Evolutionary conservation across 2,888 invertebrate species (phyloP).

Genomic region (Apantesis nais): DNA sequence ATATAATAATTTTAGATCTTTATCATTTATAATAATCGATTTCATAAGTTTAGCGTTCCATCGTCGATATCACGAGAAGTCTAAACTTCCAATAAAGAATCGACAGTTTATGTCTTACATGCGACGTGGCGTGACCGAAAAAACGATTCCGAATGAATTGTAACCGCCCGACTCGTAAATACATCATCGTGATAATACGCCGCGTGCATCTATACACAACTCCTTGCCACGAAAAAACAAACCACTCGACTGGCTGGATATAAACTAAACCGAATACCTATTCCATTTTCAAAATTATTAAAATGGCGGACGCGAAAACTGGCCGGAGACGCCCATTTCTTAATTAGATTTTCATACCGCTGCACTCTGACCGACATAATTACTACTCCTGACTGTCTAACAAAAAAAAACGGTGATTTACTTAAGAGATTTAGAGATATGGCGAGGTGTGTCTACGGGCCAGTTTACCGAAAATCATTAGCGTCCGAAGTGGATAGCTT

Average conservation of each 20-base stretch:
- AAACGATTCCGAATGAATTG: slow-evolving; percentile 79
- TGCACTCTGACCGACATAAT: slow-evolving; percentile 86
- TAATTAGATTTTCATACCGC: slow-evolving; percentile 83
- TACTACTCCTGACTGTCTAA: slow-evolving; percentile 81
- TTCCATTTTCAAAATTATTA: slow-evolving; percentile 62
- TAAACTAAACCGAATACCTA: slow-evolving; percentile 46
- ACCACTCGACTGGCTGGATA: slow-evolving; percentile 37
- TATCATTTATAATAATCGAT: slow-evolving; percentile 66
- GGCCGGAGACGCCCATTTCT: slow-evolving; percentile 74
- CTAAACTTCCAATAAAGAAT: slow-evolving; percentile 77
- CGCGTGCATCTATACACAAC: slow-evolving; percentile 65
- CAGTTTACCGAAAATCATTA: slow-evolving; percentile 86
- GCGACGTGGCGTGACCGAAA: slow-evolving; percentile 85
- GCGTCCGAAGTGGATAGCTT: slow-evolving; percentile 78
- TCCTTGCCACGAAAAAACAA: slow-evolving; percentile 56
- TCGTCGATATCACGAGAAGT: slow-evolving; percentile 66
- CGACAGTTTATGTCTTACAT: slow-evolving; percentile 77
- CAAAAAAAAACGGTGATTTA: slow-evolving; percentile 82
- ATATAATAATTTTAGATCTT: slow-evolving; percentile 62
- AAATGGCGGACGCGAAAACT: slow-evolving; percentile 72
- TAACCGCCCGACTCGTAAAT: slow-evolving; percentile 74
- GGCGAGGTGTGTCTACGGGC: slow-evolving; percentile 77
- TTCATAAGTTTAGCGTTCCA: slow-evolving; percentile 64
- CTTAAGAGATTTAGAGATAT: slow-evolving; percentile 81
- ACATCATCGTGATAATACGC: slow-evolving; percentile 78